Percentiles rank a stretch among this genome's conserved stretches.
Conservation (phyloP, 1,140 invertebrate genomes). For the Elysia chlorotica region DNA sequence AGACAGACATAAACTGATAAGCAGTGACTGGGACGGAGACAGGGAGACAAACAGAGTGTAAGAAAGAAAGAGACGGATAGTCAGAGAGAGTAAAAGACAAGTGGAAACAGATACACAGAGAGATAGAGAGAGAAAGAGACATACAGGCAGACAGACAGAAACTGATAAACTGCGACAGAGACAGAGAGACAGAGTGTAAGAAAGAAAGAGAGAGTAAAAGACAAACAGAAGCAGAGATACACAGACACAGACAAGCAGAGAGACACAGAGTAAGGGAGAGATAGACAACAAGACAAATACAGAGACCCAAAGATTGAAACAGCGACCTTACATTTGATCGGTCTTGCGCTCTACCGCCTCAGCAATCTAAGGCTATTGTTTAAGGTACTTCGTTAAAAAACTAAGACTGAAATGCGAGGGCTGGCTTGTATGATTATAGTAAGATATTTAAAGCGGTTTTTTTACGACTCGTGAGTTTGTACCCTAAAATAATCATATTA, state of each 20-base stretch:
- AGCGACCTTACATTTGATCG: too few species aligned
- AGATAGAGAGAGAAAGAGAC: constrained; percentile 12
- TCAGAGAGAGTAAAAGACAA: not conserved
- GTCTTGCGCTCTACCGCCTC: too few species aligned
- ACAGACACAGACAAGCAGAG: not conserved
- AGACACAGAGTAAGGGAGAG: not conserved
- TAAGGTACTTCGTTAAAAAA: too few species aligned
- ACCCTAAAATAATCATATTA: too few species aligned
- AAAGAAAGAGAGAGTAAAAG: not conserved
- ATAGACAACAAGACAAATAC: not conserved
- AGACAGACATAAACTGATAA: too few species aligned
- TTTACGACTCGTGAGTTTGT: too few species aligned
- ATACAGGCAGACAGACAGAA: constrained; percentile 7
- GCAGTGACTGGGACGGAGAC: too few species aligned
- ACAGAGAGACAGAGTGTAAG: constrained; percentile 6
- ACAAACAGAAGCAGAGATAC: not conserved
- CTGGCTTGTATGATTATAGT: too few species aligned
- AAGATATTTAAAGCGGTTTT: too few species aligned
- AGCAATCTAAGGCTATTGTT: too few species aligned
- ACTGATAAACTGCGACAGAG: constrained; percentile 1
- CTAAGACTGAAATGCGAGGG: too few species aligned
- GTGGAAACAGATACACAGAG: not conserved
- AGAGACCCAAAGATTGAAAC: too few species aligned
- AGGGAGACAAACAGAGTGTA: not conserved
- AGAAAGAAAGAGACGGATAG: not conserved